Evolutionary conservation across 2,797 vertebrate species (phyloP), one percentile per base, ranked within the genome.

Genomic region (Staurois parvus): DNA sequence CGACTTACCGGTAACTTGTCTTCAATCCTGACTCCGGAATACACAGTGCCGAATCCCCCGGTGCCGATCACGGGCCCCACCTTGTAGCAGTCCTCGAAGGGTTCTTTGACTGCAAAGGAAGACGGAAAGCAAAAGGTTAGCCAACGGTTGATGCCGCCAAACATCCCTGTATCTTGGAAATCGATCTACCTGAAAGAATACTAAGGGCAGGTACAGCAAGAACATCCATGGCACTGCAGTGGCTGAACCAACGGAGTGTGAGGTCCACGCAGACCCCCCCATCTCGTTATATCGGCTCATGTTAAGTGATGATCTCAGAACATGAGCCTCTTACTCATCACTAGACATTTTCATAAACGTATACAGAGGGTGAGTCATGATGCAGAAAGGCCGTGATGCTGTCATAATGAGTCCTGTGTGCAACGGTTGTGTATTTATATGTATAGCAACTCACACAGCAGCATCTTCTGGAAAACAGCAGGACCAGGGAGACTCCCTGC

Each of bases 11-110:
- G 88, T 29, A 88, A 67, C 6, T 87, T 83, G 30, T 91, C 90
- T 12, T 81, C 81, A 56, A 89, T 67, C 29, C 90, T 67, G 6
- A 88, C 88, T 26, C 90, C 90, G 0, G 88, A 87, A 4, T 91
- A 91, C 29, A 91, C 90, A 0, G 89, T 89, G 19, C 90, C 90
- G 10, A 91, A 90, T 0, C 90, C 90, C 0, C 90, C 90, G 4
- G 89, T 89, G 7, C 90, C 90, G 19, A 91, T 88, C 8, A 89
- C 64, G 0, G 88, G 72, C 11, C 89, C 90, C 66, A 91, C 75
- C n/a, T 85, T 76, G 76, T 91, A 91, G 64, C 87, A 81, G n/a
- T 83, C 84, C 66, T 89, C 88, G 73, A 91, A 89, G 9, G 85
- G 72, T 37, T 87, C 84, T 76, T 86, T 90, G 5, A 88, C 90